phyloP scores from a whole-genome alignment of 2,113 vertebrate genomes.

The Tragulus kanchil region DNA sequence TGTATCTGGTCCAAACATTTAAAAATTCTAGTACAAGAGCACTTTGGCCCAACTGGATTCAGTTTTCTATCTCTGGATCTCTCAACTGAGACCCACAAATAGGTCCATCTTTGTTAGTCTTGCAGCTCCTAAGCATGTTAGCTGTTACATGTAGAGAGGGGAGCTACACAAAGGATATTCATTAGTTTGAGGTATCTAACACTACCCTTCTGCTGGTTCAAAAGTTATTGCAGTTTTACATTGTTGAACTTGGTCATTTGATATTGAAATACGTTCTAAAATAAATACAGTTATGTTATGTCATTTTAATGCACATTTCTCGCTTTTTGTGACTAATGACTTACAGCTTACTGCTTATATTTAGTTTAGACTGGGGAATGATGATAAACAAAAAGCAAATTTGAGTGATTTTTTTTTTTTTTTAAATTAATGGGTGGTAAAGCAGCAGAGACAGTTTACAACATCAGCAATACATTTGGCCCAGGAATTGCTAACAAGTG shows the following conservation, averaged over 20 bases:
- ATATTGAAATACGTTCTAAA: background rate
- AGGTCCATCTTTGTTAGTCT: constrained; percentile 21
- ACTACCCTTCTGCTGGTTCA: background rate
- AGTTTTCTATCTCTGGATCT: background rate
- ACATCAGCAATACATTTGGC: background rate
- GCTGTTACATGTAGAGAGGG: background rate
- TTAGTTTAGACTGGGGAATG: background rate
- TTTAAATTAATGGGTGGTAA: background rate
- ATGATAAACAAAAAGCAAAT: background rate
- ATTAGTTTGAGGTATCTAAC: background rate
- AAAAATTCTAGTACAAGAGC: constrained; percentile 28
- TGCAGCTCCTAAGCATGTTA: constrained; percentile 21
- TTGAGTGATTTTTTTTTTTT: background rate
- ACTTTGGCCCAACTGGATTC: too few relatives aligned
- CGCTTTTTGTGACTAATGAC: background rate
- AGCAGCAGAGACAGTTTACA: background rate
- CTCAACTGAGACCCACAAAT: constrained; percentile 15
- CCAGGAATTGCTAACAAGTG: background rate
- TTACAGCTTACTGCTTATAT: background rate
- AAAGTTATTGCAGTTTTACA: background rate
- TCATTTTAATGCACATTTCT: background rate
- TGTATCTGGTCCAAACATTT: too few relatives aligned
- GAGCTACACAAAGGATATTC: background rate
- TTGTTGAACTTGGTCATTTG: background rate
- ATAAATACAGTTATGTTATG: background rate